Base-by-base conservation (phyloP, 1,140 invertebrate genomes). In the Spodoptera litura region DNA sequence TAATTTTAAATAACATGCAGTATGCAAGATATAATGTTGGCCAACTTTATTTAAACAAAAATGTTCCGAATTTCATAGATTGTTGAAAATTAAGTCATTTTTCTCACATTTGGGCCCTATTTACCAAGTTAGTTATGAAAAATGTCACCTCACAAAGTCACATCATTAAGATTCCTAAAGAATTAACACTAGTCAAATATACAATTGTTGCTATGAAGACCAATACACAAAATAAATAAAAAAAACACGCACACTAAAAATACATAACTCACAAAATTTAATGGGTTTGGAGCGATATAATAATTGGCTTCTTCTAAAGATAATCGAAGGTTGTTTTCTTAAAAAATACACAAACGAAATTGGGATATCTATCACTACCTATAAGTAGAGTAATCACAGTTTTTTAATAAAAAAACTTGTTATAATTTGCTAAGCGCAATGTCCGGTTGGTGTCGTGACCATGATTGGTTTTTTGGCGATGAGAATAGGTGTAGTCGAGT, bases 361-460 rank as follows among this genome's bases (percentile, higher is more conserved):
- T 66, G 62, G 25, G 25, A 70, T 49, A 27, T 70, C 66, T 70
- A 70, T 53, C 49, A 31, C 66, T 51, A 70, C 27, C 52, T 51
- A 52, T 49, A 2, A 35, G 66, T 49, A 15, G 49, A 52, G 66
- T 52, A 52, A 70, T 70, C 49, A 53, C 12, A 27, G 20, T 31
- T 52, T 53, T 70, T 20, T 5, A 70, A 70, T 62, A 64, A 53
- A 62, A 53, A 68, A 78, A 25, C 52, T 52, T 78, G 64, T 20
- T 53, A 78, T 38, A 55, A 58, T 71, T 79, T 75, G 56, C 20
- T 61, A 20, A 25, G 52, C 58, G 31, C 38, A 72, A 78, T 13
- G 71, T 82, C 78, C 78, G 78, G 75, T 78, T 49, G 15, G 25
- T 70, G 61, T 74, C 31, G 72, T 79, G 53, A 73, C 20, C 53